Percentiles rank a stretch among this genome's conserved stretches.
Evolutionary conservation across 2,888 invertebrate species (phyloP).

Genomic region (Gasteruption jaculator): DNA sequence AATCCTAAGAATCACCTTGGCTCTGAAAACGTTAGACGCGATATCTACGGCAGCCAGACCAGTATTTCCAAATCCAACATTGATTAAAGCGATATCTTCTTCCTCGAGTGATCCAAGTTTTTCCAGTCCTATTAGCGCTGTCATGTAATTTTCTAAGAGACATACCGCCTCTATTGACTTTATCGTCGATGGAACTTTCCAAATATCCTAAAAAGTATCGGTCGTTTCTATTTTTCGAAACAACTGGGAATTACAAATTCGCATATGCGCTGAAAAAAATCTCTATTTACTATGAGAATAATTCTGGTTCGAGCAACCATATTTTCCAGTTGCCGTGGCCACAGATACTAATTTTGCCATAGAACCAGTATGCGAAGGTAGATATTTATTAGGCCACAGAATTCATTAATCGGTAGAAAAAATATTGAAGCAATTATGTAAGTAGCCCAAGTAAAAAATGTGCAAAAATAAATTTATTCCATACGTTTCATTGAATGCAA

Average conservation of each 20-base stretch:
- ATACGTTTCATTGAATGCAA: too few species aligned
- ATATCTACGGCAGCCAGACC: constrained; percentile 67
- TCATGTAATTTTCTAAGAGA: constrained; percentile 60
- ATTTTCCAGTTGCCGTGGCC: too few species aligned
- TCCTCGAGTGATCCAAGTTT: constrained; percentile 54
- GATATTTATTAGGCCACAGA: too few species aligned
- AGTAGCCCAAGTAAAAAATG: too few species aligned
- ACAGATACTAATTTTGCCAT: too few species aligned
- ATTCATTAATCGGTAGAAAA: constrained; percentile 39
- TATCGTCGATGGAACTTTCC: constrained; percentile 57
- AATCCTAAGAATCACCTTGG: constrained; percentile 52
- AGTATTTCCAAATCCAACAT: constrained; percentile 62
- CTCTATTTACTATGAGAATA: too few species aligned
- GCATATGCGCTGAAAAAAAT: too few species aligned
- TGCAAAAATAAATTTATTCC: too few species aligned
- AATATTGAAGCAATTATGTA: constrained; percentile 4
- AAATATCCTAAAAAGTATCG: constrained; percentile 56
- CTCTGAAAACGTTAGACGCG: constrained; percentile 64
- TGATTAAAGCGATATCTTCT: constrained; percentile 60
- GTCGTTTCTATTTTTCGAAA: too few species aligned
- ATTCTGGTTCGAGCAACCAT: too few species aligned
- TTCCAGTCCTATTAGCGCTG: constrained; percentile 62
- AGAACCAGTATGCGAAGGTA: too few species aligned
- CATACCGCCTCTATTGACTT: constrained; percentile 58
- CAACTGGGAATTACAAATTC: too few species aligned